Percentiles rank a stretch among this genome's conserved stretches.
These are phyloP conservation scores for Drosophila longiperda DNA, from an alignment of 2,888 invertebrate genomes.

Conservation along the genomic window DNA sequence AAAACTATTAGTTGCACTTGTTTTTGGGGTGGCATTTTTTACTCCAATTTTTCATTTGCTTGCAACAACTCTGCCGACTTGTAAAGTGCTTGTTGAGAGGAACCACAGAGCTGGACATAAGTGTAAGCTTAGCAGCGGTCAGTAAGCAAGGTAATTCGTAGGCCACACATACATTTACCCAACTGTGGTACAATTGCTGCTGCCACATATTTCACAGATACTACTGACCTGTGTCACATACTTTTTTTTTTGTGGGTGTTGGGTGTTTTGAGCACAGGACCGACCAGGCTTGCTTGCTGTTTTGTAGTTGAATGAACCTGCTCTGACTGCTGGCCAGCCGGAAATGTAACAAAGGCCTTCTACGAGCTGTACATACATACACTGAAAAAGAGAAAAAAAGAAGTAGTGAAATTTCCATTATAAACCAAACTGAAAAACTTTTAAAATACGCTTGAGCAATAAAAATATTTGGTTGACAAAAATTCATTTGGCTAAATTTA, in stretches of 20 bases:
- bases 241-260: not conserved
- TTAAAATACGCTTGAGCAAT: not conserved
- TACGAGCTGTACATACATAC: slow-evolving; percentile 18
- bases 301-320: slow-evolving; percentile 38
- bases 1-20: slow-evolving; percentile 66
- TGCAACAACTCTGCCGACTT: slow-evolving; percentile 35
- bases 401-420: too few species aligned
- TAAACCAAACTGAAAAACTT: not conserved
- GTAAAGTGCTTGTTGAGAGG: slow-evolving; percentile 28
- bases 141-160: slow-evolving; percentile 44
- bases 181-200: not conserved
- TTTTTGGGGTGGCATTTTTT: not conserved
- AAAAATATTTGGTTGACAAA: not conserved
- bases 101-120: slow-evolving; percentile 21
- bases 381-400: not conserved
- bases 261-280: slow-evolving; percentile 1
- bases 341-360: slow-evolving; percentile 49
- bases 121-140: slow-evolving; percentile 36
- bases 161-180: slow-evolving; percentile 4
- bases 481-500: not conserved
- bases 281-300: slow-evolving; percentile 7
- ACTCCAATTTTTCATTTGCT: slow-evolving; percentile 3
- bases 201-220: slow-evolving; percentile 5
- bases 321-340: slow-evolving; percentile 31
- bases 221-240: not conserved